Evolutionary conservation across 2,113 vertebrate species (phyloP), one percentile per base, ranked within the genome.

Genomic region (Lates calcarifer): DNA sequence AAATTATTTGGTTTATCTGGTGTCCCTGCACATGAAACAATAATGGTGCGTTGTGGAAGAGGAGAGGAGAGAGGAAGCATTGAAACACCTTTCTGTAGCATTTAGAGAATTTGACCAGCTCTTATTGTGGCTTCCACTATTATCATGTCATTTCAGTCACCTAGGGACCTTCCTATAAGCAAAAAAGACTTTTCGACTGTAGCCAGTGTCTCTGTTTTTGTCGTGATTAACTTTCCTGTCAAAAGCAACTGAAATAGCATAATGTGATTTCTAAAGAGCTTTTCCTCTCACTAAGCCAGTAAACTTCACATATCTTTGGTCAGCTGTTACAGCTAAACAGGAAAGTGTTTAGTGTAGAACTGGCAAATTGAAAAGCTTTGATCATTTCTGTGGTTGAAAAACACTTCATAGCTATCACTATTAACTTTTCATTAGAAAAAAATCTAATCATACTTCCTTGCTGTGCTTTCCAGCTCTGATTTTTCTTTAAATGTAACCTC

Each of bases 321-420:
- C 60, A 29, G 22, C 43, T 43, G 18, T 26, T 15, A 9, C 17
- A n/a, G n/a, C 15, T 33, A 55, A 58, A 66, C 17, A 10, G 22
- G 17, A 14, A 65, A 17, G 9, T 35, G 43, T 28, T 37, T 4
- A n/a, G 13, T 64, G 18, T 65, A 17, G 12, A 67, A 41, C 7
- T 67, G 18, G 39, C 28, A 70, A 53, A 67, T 17, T 55, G 5
- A 62, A 81, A 82, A 20, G 39, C n/a, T 57, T 65, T 58, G 24
- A 8, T n/a, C 12, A 9, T 77, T 67, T 66, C 51, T 33, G 1
- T 14, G 8, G 1, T 13, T 79, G 33, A 41, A 64, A 65, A 62
- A 65, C 28, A 22, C 37, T 43, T 43, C 33, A 43, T 7, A 68
- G 26, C 49, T 31, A n/a, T n/a, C n/a, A n/a, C n/a, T n/a, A n/a